Base-by-base conservation (phyloP, 1,140 invertebrate species). In the Periplaneta americana region DNA sequence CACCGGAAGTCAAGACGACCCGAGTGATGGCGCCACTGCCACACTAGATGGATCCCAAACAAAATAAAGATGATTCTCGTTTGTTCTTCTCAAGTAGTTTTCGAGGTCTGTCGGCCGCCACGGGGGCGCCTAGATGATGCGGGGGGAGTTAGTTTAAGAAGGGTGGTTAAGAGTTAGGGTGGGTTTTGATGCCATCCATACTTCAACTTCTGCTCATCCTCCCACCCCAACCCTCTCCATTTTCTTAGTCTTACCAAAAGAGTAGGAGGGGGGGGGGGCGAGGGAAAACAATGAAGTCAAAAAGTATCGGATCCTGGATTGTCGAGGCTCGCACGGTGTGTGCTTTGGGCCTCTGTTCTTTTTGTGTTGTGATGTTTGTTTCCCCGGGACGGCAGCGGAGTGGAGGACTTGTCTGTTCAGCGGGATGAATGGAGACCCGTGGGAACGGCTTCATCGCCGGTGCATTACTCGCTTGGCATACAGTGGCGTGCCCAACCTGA, bases 1-100 rank as follows among this genome's bases (percentile, higher is more conserved):
- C 0, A 66, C 48, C 48, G 48, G 48, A 66, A 66, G 48, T 66
- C 8, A 66, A 3, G 48, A 66, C 22, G 48, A 28, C 48, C 11
- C 22, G 6, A 22, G 6, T n/a, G 48, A 66, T 28, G 48, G 48
- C 48, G 48, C 48, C 35, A 36, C 33, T 36, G 75, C 22, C 75
- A 77, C 35, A 34, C 75, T 77, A 77, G 75, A 36, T 77, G 48
- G 48, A 66, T 28, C 48, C 48, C 48, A 66, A 66, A 34, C 32
- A 77, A 77, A 77, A 77, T 77, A 77, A 77, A 77, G 75, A 77
- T 77, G 75, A 77, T 77, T 36, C 33, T 28, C 33, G 75, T 77
- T 77, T 77, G 75, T 33, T 77, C 75, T 77, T 77, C 33, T 77
- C 75, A 77, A 77, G 75, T 77, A 66, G 48, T 66, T 66, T 66